These are phyloP conservation scores for Bombus superbus DNA, from an alignment of 1,140 invertebrate species.

Conservation along the genomic window DNA sequence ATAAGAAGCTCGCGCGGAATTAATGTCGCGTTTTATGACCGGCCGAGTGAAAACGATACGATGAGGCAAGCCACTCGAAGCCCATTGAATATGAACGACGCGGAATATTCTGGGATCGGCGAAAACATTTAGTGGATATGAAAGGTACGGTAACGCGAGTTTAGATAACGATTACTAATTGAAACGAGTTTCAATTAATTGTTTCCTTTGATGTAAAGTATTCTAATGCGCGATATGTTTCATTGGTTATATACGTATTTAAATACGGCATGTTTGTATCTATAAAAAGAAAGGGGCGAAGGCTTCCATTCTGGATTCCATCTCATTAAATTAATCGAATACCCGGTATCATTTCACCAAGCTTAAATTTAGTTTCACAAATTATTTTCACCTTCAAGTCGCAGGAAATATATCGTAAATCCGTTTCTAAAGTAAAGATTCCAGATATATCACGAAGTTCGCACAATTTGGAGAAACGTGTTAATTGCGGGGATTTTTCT, in stretches of 20 bases:
- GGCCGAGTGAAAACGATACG: constrained; percentile 30
- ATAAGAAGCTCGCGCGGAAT: constrained; percentile 62
- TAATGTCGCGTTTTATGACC: constrained; percentile 54
- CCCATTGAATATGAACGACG: constrained; percentile 15
- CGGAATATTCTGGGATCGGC: neutral
- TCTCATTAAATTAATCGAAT: too few species aligned
- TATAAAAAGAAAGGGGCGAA: too few species aligned
- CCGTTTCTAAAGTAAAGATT: neutral
- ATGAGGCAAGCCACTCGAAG: neutral
- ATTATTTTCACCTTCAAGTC: neutral
- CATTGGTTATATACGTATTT: neutral
- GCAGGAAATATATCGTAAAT: neutral
- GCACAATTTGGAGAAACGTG: neutral
- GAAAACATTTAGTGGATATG: neutral
- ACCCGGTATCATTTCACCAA: too few species aligned
- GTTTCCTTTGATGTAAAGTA: neutral
- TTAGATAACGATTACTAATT: neutral
- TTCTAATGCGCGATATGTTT: too few species aligned
- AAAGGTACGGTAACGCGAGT: neutral
- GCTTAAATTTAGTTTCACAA: too few species aligned
- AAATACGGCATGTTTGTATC: neutral
- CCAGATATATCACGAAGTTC: neutral
- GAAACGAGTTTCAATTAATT: too few species aligned
- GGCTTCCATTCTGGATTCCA: too few species aligned
- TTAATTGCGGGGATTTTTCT: constrained; percentile 26